These are phyloP conservation scores for Periphyllus acericola DNA, from an alignment of 2,888 invertebrate genomes.

Conservation along the genomic window DNA sequence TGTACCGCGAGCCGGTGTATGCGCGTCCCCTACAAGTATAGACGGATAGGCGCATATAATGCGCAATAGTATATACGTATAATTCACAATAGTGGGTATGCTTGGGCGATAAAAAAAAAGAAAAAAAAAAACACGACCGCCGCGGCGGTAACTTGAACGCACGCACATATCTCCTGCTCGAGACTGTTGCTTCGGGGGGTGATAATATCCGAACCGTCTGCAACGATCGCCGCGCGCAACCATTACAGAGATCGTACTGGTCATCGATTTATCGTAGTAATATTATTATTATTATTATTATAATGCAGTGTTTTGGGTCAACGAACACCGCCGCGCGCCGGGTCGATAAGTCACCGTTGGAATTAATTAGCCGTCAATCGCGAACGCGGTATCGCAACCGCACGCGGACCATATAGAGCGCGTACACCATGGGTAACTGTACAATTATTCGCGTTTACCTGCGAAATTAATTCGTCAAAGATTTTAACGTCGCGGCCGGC, in stretches of 20 bases:
- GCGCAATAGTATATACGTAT: too few species aligned
- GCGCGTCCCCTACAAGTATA: too few species aligned
- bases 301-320: slow-evolving; percentile 31
- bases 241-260: background rate
- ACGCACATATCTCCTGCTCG: too few species aligned
- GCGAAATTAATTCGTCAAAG: slow-evolving; percentile 26
- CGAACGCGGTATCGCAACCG: background rate
- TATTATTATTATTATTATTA: background rate
- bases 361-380: slow-evolving; percentile 36
- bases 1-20: background rate
- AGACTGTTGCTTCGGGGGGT: background rate
- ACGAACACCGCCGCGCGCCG: background rate
- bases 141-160: background rate
- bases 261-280: background rate
- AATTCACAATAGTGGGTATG: too few species aligned
- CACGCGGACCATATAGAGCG: background rate
- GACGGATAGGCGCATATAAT: too few species aligned
- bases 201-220: background rate
- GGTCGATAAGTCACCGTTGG: slow-evolving; percentile 44
- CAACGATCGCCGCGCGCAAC: background rate
- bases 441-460: slow-evolving; percentile 25
- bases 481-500: background rate
- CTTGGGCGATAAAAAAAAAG: too few species aligned
- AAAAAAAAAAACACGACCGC: too few species aligned
- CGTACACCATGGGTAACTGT: background rate